phyloP scores from a whole-genome alignment of 2,113 vertebrate genomes.

The Dipodomys stephensi region DNA sequence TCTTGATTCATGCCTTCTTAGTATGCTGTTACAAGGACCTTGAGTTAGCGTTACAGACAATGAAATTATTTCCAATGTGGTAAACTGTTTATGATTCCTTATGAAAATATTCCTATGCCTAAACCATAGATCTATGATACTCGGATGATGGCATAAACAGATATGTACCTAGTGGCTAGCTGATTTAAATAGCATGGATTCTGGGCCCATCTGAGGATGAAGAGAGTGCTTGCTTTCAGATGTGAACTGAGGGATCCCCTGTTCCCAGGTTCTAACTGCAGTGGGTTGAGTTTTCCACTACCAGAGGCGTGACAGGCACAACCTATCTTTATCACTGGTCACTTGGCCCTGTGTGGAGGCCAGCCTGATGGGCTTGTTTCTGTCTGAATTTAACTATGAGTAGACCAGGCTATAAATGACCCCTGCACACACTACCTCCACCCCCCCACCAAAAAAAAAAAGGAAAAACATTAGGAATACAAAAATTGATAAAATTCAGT shows the following conservation, averaged over 20 bases:
- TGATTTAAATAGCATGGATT: neutral
- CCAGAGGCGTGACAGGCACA: neutral
- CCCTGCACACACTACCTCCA: no score
- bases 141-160: neutral
- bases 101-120: neutral
- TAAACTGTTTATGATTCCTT: slow-evolving; percentile 4
- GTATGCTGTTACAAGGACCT: neutral
- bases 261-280: neutral
- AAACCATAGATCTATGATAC: neutral
- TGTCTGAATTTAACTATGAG: neutral
- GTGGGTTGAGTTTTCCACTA: neutral
- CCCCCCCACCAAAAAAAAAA: no score
- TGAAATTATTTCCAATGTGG: neutral
- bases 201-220: neutral
- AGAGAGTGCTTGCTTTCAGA: neutral
- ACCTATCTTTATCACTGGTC: neutral
- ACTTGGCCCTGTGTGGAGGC: neutral
- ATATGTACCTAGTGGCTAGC: neutral
- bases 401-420: neutral
- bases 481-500: neutral
- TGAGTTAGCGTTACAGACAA: neutral
- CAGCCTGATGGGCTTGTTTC: neutral
- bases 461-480: neutral
- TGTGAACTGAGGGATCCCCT: neutral
- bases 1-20: neutral